Conservation (phyloP, 2,888 invertebrate species). For the Drosophila engyochracea region DNA sequence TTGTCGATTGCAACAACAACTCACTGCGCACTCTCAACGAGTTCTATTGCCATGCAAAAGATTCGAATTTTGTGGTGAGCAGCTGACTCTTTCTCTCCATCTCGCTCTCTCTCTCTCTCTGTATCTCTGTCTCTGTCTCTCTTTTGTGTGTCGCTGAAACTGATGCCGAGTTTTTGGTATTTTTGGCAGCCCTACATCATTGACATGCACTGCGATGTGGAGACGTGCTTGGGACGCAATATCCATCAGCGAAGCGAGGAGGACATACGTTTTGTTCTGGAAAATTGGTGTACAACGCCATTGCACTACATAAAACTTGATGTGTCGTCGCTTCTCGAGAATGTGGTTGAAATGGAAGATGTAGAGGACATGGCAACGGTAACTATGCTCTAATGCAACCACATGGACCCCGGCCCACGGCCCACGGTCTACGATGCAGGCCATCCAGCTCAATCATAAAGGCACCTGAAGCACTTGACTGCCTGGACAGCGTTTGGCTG, state of each 20-base stretch:
- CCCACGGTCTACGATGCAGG: constrained; percentile 8
- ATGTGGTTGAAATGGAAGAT: constrained; percentile 94
- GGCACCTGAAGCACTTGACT: constrained; percentile 8
- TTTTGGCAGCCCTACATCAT: constrained; percentile 93
- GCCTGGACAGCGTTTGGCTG: constrained; percentile 11
- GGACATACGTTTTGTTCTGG: constrained; percentile 91
- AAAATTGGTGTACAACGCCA: constrained; percentile 92
- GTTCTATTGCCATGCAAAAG: constrained; percentile 94
- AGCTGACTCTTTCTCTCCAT: not conserved
- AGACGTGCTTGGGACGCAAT: constrained; percentile 92
- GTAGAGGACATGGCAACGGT: constrained; percentile 86
- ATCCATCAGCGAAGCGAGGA: constrained; percentile 92
- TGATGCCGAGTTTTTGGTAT: constrained; percentile 13
- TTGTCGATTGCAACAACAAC: constrained; percentile 96
- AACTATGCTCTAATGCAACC: constrained; percentile 65
- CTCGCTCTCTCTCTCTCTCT: not conserved
- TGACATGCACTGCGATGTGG: constrained; percentile 93
- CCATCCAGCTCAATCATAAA: not conserved
- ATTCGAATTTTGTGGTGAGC: constrained; percentile 84
- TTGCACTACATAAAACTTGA: constrained; percentile 93
- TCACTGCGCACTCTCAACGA: constrained; percentile 93
- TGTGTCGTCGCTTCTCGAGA: constrained; percentile 93
- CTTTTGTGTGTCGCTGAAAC: constrained; percentile 4
- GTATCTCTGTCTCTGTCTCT: not conserved
- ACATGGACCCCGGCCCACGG: constrained; percentile 1